phyloP scores from a whole-genome alignment of 2,888 invertebrate genomes.

The Acheta domesticus region DNA sequence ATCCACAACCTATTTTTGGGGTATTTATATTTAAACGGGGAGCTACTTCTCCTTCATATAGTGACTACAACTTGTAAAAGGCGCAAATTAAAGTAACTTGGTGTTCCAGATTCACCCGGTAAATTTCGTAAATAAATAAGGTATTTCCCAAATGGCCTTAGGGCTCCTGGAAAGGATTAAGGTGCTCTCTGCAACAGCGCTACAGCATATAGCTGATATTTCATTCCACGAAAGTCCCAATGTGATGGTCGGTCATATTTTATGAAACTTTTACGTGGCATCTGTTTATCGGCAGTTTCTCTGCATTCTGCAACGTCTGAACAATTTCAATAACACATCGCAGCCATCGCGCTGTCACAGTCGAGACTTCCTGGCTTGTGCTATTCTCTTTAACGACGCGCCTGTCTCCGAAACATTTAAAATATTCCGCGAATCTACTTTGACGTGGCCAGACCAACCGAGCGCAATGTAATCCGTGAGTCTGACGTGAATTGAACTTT shows the following conservation, averaged over 20 bases:
- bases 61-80: no score
- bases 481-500: conserved; percentile 6
- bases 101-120: no score
- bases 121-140: no score
- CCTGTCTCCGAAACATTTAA: not conserved
- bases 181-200: not conserved
- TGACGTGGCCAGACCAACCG: not conserved
- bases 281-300: not conserved
- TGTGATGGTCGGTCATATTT: not conserved
- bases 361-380: not conserved
- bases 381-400: not conserved
- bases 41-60: no score
- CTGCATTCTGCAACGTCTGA: not conserved
- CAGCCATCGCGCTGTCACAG: not conserved
- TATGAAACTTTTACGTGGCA: not conserved
- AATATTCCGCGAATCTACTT: not conserved
- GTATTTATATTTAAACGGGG: no score
- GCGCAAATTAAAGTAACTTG: no score
- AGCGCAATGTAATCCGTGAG: not conserved
- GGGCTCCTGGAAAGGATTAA: no score
- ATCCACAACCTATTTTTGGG: no score
- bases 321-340: not conserved
- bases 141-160: no score
- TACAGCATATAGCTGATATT: not conserved
- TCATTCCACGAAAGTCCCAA: not conserved